Percentiles rank a stretch among this genome's conserved stretches.
phyloP scores from a whole-genome alignment of 2,888 invertebrate species.

The Limnephilus lunatus region DNA sequence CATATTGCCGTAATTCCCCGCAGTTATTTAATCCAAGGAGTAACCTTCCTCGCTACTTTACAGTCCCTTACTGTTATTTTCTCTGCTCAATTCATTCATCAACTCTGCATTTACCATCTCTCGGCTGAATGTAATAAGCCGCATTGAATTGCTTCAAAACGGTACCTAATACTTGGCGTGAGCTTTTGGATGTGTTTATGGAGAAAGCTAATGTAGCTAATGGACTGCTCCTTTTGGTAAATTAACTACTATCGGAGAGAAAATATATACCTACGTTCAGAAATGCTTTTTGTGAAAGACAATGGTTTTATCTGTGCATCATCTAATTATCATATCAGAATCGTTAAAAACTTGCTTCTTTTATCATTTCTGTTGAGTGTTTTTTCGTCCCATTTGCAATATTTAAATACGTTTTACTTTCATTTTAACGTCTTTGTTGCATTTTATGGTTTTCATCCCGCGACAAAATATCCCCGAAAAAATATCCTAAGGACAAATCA shows the following conservation, averaged over 20 bases:
- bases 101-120: background rate
- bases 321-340: background rate
- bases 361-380: no score
- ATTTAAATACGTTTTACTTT: no score
- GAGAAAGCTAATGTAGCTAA: background rate
- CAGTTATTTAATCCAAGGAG: background rate
- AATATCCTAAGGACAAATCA: no score
- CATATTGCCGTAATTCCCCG: background rate
- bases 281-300: no score
- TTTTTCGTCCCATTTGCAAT: no score
- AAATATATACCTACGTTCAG: no score
- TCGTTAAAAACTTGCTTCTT: background rate
- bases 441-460: no score
- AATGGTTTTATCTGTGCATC: background rate
- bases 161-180: background rate
- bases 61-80: background rate
- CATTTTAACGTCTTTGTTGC: no score
- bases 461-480: no score
- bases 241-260: background rate
- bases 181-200: background rate
- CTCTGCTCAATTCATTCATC: constrained; percentile 11
- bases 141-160: background rate
- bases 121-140: background rate
- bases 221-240: background rate
- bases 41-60: background rate